These are phyloP conservation scores for Eurois occulta DNA, from an alignment of 2,888 invertebrate genomes.

Conservation along the genomic window DNA sequence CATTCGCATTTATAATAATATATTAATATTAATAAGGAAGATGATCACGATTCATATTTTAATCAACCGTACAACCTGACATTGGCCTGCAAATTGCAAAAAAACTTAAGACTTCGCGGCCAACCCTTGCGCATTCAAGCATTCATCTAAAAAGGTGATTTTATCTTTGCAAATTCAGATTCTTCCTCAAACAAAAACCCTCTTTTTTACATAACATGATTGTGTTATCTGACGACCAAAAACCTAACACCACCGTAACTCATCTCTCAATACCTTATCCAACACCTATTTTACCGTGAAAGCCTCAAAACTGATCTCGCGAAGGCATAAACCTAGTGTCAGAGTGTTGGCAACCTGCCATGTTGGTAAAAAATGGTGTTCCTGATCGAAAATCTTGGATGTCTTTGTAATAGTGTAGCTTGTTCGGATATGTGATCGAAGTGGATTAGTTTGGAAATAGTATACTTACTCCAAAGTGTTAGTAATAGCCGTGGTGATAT, in stretches of 20 bases:
- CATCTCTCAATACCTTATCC: slow-evolving; percentile 29
- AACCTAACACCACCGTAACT: slow-evolving; percentile 5
- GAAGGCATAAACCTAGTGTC: slow-evolving; percentile 59
- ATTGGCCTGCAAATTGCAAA: no score
- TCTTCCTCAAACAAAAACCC: no score
- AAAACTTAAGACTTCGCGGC: no score
- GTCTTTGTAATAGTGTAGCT: slow-evolving; percentile 37
- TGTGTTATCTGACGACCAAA: no score
- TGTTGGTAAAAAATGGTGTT: slow-evolving; percentile 59
- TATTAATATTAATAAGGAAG: no score
- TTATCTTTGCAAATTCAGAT: no score
- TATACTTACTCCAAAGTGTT: neutral
- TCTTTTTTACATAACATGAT: no score
- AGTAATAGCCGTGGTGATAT: neutral
- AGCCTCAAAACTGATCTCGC: slow-evolving; percentile 58
- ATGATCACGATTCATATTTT: no score
- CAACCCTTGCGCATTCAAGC: no score
- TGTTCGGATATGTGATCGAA: slow-evolving; percentile 15
- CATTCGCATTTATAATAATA: no score
- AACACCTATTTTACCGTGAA: slow-evolving; percentile 53
- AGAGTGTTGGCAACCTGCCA: slow-evolving; percentile 62
- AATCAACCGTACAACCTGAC: no score
- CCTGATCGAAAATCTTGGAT: slow-evolving; percentile 51
- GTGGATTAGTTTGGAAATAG: slow-evolving; percentile 7
- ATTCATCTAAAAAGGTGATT: no score